Percentiles rank a stretch among this genome's conserved stretches.
Evolutionary conservation across 2,113 vertebrate genomes (phyloP).

Genomic region (Hyperoodon ampullatus): DNA sequence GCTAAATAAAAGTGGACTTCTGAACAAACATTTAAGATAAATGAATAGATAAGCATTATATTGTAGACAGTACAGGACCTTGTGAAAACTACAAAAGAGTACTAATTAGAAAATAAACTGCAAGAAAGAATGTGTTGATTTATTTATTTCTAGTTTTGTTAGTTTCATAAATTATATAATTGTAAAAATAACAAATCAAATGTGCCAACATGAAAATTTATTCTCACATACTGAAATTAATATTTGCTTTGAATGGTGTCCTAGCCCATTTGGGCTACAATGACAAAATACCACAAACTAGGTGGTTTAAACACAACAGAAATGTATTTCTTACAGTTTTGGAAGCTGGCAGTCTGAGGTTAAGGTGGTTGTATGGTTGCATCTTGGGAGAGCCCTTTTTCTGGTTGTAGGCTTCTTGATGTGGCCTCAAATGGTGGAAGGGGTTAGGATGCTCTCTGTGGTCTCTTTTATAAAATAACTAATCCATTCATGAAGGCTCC

Average conservation of each 20-base stretch:
- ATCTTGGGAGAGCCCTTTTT: neutral
- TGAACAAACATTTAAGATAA: neutral
- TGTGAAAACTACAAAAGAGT: neutral
- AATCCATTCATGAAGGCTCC: neutral
- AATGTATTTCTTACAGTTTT: neutral
- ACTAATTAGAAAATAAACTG: neutral
- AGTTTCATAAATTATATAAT: neutral
- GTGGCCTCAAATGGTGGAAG: neutral
- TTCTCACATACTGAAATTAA: neutral
- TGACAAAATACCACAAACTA: neutral
- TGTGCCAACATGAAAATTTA: neutral
- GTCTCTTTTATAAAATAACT: neutral
- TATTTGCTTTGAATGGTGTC: neutral
- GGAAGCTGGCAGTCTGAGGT: neutral
- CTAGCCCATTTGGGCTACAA: neutral
- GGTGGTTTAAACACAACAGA: neutral
- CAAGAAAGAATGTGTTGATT: neutral
- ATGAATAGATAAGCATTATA: neutral
- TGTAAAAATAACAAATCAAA: neutral
- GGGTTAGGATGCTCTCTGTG: fast-evolving
- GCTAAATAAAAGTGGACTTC: neutral
- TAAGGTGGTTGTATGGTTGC: neutral
- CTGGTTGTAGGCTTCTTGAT: neutral
- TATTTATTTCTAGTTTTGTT: neutral
- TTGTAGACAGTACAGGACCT: neutral